phyloP scores from a whole-genome alignment of 2,113 vertebrate genomes.

The Verasper variegatus region DNA sequence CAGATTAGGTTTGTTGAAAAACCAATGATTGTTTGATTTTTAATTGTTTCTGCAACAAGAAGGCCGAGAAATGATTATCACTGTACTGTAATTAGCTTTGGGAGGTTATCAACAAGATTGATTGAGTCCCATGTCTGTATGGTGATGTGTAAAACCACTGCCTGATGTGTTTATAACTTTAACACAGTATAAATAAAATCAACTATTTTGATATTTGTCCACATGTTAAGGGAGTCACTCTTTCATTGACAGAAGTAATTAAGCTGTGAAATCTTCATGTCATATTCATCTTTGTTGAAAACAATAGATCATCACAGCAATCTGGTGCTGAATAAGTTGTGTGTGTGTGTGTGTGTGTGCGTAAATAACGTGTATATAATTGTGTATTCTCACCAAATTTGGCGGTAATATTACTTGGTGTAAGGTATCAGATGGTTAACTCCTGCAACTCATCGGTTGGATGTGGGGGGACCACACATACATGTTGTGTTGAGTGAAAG shows the following conservation, averaged over 20 bases:
- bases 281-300: not conserved
- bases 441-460: no score
- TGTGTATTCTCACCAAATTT: no score
- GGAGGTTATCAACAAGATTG: conserved; percentile 50
- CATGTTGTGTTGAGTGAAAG: no score
- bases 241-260: conserved; percentile 12
- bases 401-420: no score
- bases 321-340: not conserved
- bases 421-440: no score
- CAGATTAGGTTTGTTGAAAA: conserved; percentile 76
- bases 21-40: conserved; percentile 56
- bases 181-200: conserved; percentile 85
- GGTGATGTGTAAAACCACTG: conserved; percentile 83
- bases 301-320: not conserved
- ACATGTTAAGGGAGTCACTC: conserved; percentile 25
- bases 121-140: conserved; percentile 67
- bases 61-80: conserved; percentile 47
- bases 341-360: no score
- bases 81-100: conserved; percentile 72
- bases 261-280: not conserved
- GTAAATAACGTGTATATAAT: no score
- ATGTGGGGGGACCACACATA: no score
- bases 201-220: conserved; percentile 83
- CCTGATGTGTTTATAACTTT: conserved; percentile 85
- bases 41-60: conserved; percentile 36